phyloP scores from a whole-genome alignment of 1,140 invertebrate species.

The Lordiphosa collinella region DNA sequence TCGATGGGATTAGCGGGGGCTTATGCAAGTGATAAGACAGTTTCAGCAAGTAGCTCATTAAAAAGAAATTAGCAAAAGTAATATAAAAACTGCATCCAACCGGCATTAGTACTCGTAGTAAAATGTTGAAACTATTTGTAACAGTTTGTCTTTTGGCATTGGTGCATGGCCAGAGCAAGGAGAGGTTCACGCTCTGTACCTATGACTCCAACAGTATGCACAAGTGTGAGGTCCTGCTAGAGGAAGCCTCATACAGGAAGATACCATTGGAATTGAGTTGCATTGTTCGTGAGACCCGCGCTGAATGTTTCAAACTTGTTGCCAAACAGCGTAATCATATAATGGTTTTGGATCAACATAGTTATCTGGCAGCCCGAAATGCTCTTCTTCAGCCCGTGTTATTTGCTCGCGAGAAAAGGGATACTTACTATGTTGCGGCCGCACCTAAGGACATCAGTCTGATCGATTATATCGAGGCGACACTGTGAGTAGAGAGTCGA shows the following conservation, averaged over 20 bases:
- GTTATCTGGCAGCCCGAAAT: conserved; percentile 20
- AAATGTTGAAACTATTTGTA: not conserved
- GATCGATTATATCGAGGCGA: conserved; percentile 5
- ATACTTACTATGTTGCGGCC: conserved; percentile 16
- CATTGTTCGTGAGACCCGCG: too few relatives aligned
- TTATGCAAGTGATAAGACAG: conserved; percentile 26
- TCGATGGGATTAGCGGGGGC: too few relatives aligned
- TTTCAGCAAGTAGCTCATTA: not conserved
- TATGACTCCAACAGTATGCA: too few relatives aligned
- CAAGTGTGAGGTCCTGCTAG: too few relatives aligned
- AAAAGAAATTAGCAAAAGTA: conserved; percentile 2
- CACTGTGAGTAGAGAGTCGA: conserved; percentile 15
- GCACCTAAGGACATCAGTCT: conserved; percentile 19
- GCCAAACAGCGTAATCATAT: not conserved
- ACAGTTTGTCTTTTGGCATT: too few relatives aligned
- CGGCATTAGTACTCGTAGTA: not conserved
- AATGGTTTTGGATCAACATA: conserved; percentile 11
- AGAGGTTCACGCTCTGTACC: too few relatives aligned
- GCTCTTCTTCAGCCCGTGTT: conserved; percentile 9
- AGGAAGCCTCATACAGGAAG: too few relatives aligned
- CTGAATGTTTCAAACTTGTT: too few relatives aligned
- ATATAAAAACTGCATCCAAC: not conserved
- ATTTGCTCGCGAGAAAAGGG: conserved; percentile 9
- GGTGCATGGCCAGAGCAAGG: too few relatives aligned
- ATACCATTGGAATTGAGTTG: too few relatives aligned